Evolutionary conservation across 2,888 invertebrate species (phyloP), one percentile per base, ranked within the genome.

Genomic region (Oxytorus armatus): DNA sequence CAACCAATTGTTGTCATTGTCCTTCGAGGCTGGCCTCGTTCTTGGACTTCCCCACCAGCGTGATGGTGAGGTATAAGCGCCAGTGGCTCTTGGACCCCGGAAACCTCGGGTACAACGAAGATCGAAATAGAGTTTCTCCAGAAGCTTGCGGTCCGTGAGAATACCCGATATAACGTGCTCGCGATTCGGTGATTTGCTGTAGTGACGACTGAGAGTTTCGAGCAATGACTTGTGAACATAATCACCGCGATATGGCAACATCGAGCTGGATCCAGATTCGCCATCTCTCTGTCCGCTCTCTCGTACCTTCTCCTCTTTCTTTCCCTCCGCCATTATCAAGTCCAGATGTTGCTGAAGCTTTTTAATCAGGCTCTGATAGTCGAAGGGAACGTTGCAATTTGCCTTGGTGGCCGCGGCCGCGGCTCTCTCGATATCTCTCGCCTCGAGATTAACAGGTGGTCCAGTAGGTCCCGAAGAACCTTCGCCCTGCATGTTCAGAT

Each of bases 71-170:
- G 89, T 90, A 51, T 90, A 92, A 1, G 90, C 90, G 1, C 91
- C 91, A 0, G 89, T 90, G 0, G 89, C 90, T 18, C 90, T 85
- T 2, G 91, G 90, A 16, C 93, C 92, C 33, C 93, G 87, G 82
- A 94, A 94, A 0, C 93, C 93, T 82, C 95, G 94, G 25, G 96
- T 94, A 87, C 95, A 95, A 82, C 96, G 93, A 84, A 96, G 92
- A 87, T 96, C 96, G 88, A 95, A 95, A 88, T 96, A 96, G 33
- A 96, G 92, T 89, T 94, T 95, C 90, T 96, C 96, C 68, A 97
- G 92, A 25, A 96, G 93, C 87, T 94, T 95, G 85, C 96, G 93
- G 90, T 97, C 95, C 8, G 95, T 95, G 68, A 96, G 92, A 65
- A 96, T 93, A 86, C 95, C 95, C 68, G 95, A 95, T 84, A 96